Evolutionary conservation across 2,888 invertebrate species (phyloP).

Genomic region (Agriopis aurantiaria): DNA sequence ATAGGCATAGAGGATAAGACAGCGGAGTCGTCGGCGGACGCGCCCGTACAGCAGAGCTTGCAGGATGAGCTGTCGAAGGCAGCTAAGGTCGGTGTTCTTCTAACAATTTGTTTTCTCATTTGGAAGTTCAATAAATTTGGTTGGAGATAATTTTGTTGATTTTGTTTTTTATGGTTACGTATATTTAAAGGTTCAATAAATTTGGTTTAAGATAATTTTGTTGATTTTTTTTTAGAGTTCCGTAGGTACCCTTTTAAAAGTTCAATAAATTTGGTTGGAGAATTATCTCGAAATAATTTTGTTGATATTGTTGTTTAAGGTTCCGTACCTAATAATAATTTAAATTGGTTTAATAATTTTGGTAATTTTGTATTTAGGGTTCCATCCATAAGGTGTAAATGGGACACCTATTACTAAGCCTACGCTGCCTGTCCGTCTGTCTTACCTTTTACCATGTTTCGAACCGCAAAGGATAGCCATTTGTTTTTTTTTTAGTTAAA

Average conservation of each 20-base stretch:
- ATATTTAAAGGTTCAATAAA: constrained; percentile 62
- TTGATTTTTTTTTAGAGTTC: constrained; percentile 2
- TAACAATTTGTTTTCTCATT: constrained; percentile 43
- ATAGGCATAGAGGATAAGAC: constrained; percentile 83
- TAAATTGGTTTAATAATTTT: constrained; percentile 54
- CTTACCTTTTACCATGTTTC: no score
- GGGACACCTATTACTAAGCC: no score
- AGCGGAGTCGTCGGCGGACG: constrained; percentile 82
- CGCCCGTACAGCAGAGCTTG: constrained; percentile 88
- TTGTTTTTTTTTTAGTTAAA: no score
- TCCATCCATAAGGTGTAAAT: no score
- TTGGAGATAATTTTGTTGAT: constrained; percentile 41
- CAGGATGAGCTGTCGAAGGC: constrained; percentile 92
- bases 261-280: constrained; percentile 57
- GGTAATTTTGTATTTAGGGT: constrained; percentile 40
- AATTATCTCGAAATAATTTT: no score
- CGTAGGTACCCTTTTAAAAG: constrained; percentile 50
- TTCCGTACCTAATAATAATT: not conserved
- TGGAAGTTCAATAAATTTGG: constrained; percentile 60
- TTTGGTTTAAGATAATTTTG: constrained; percentile 38
- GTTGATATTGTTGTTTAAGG: constrained; percentile 40
- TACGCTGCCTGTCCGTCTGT: no score
- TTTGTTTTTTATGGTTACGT: constrained; percentile 27
- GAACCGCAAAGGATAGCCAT: no score
- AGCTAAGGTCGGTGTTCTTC: constrained; percentile 86